Evolutionary conservation across 2,797 vertebrate genomes (phyloP), one percentile per base, ranked within the genome.

Genomic region (Paratrypauchen microcephalus): DNA sequence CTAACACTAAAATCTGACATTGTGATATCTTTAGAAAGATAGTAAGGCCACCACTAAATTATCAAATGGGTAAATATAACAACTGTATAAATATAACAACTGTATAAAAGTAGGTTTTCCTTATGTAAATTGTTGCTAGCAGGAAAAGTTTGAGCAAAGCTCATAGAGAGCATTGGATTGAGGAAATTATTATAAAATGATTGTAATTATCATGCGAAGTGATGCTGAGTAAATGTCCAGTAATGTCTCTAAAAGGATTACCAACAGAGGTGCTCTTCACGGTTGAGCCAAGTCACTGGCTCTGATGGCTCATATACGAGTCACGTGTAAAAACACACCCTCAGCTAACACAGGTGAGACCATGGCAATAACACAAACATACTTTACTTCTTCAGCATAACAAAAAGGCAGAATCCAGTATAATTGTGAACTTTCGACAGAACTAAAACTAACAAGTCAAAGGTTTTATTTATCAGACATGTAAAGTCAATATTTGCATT

Each of bases 301-400:
- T 84, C 75, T 81, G 68, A 83, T 76, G 71, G 72, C 21, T 24
- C 62, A 83, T 75, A 68, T 62, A 72, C 85, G 76, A 90, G 78
- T 91, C 91, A 89, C 78, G 76, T 83, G 80, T 62, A 69, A 74
- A 0, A 77, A 87, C 91, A 84, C 91, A 68, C 88, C 92, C 83
- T 82, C 68, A 6, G 67, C 57, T 68, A 83, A 71, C 73, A 74
- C 84, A 91, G 74, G 79, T 85, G 70, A 86, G 82, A 65, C 50
- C 11, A 1, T 79, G 66, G 77, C 60, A 26, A 63, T 1, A 41
- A 61, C 11, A 23, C 59, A 36, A 19, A 56, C 21, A 52, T 50
- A 52, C 50, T 52, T 52, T n/a, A 56, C 54, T 55, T 23, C 54
- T 23, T 55, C 3, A 24, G 23, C 2, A 24, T 18, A 52, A 52